phyloP scores from a whole-genome alignment of 2,888 invertebrate species.

The Latheticus oryzae region DNA sequence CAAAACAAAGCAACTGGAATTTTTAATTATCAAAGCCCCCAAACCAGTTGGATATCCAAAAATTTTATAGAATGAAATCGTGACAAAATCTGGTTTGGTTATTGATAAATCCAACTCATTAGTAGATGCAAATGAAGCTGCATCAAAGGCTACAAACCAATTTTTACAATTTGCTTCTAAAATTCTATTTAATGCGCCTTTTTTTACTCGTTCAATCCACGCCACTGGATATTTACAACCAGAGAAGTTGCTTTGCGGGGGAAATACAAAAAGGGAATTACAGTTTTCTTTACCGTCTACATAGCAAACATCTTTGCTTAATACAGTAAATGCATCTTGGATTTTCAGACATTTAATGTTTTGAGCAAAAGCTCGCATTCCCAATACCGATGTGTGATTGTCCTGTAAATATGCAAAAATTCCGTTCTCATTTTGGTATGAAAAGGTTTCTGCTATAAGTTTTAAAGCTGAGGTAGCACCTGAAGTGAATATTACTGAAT shows the following conservation, averaged over 20 bases:
- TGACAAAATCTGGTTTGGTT: slow-evolving; percentile 87
- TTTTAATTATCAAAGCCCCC: slow-evolving; percentile 87
- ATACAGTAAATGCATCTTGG: slow-evolving; percentile 68
- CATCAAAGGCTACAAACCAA: slow-evolving; percentile 87
- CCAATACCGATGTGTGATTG: slow-evolving; percentile 95
- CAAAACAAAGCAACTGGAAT: slow-evolving; percentile 71
- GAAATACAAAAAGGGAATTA: slow-evolving; percentile 82
- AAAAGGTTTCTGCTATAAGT: slow-evolving; percentile 84
- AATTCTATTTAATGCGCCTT: slow-evolving; percentile 69
- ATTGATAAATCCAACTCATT: slow-evolving; percentile 79
- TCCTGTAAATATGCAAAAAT: slow-evolving; percentile 85
- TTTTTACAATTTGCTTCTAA: slow-evolving; percentile 62
- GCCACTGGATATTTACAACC: slow-evolving; percentile 88
- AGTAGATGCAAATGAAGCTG: slow-evolving; percentile 84
- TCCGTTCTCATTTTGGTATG: slow-evolving; percentile 66
- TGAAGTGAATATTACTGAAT: slow-evolving; percentile 92
- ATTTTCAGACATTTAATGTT: slow-evolving; percentile 69
- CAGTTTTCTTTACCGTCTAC: slow-evolving; percentile 10
- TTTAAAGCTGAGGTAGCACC: slow-evolving; percentile 92
- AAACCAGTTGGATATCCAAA: slow-evolving; percentile 96
- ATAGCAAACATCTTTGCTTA: slow-evolving; percentile 18
- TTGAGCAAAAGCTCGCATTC: slow-evolving; percentile 83
- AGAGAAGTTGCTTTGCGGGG: slow-evolving; percentile 95
- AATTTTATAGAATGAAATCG: slow-evolving; percentile 96
- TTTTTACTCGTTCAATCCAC: slow-evolving; percentile 74